phyloP scores from a whole-genome alignment of 2,113 vertebrate species.

The Lynx canadensis region DNA sequence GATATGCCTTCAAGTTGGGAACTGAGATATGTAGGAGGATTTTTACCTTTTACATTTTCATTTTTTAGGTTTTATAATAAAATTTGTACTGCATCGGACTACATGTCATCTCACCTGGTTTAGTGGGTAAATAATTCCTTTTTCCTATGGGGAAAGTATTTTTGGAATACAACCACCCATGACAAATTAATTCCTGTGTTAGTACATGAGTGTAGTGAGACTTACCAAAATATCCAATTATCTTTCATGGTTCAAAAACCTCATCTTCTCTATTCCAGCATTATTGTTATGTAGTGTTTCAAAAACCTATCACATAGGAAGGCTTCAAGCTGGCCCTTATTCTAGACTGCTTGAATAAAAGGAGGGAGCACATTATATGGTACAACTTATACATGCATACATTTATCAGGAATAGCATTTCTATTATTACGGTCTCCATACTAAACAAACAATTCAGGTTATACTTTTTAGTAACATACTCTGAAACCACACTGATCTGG shows the following conservation, averaged over 20 bases:
- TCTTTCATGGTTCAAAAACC: not conserved
- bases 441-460: not conserved
- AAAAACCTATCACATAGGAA: not conserved
- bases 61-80: not conserved
- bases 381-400: not conserved
- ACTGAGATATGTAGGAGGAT: not conserved
- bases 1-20: not conserved
- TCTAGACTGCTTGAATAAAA: not conserved
- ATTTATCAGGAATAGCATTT: not conserved
- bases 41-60: not conserved
- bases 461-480: not conserved
- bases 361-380: not conserved
- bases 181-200: not conserved
- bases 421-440: not conserved
- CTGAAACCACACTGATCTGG: not conserved
- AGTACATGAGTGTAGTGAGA: not conserved
- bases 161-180: not conserved
- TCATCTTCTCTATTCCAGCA: not conserved
- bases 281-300: not conserved
- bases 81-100: not conserved
- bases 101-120: not conserved
- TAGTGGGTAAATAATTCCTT: not conserved
- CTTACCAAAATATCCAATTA: not conserved
- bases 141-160: not conserved
- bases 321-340: not conserved